A percentile compares a stretch with the other conserved stretches of the same genome.
Evolutionary conservation across 2,888 invertebrate species (phyloP).

Genomic region (Lottia gigantea): DNA sequence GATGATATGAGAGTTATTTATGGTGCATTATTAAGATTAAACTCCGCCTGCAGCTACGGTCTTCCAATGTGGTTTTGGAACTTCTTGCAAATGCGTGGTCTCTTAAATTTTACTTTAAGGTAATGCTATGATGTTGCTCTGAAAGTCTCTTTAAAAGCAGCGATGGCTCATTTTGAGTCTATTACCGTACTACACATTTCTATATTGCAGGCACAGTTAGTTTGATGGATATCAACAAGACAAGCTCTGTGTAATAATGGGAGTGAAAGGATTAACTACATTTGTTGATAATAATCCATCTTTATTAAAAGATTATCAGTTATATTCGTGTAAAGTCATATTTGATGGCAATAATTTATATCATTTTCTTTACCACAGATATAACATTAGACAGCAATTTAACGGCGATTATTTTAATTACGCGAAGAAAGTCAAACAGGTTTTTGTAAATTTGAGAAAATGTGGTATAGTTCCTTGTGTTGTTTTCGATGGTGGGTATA

Average conservation of each 20-base stretch:
- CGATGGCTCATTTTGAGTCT: too few relatives aligned
- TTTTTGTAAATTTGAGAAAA: slow-evolving; percentile 19
- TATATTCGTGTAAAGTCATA: slow-evolving; percentile 57
- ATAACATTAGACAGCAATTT: slow-evolving; percentile 51
- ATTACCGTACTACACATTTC: too few relatives aligned
- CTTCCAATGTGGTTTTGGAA: too few relatives aligned
- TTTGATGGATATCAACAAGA: too few relatives aligned
- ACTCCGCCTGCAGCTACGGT: too few relatives aligned
- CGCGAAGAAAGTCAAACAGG: slow-evolving; percentile 23
- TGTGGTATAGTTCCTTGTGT: slow-evolving; percentile 61
- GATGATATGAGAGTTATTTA: too few relatives aligned
- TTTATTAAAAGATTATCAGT: slow-evolving; percentile 67
- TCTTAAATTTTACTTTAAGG: too few relatives aligned
- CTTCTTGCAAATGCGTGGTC: too few relatives aligned
- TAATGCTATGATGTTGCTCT: too few relatives aligned
- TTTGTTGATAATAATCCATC: slow-evolving; percentile 62
- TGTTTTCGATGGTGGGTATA: slow-evolving; percentile 67
- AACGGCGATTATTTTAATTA: slow-evolving; percentile 65
- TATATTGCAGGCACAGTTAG: too few relatives aligned
- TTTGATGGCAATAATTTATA: slow-evolving; percentile 67
- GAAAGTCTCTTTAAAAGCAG: too few relatives aligned
- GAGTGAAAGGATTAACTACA: slow-evolving; percentile 86
- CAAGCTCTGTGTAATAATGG: slow-evolving; percentile 73
- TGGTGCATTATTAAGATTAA: too few relatives aligned
- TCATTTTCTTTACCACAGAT: slow-evolving; percentile 60